Conservation (phyloP, 1,140 invertebrate species). For the Drosophila malerkotliana region DNA sequence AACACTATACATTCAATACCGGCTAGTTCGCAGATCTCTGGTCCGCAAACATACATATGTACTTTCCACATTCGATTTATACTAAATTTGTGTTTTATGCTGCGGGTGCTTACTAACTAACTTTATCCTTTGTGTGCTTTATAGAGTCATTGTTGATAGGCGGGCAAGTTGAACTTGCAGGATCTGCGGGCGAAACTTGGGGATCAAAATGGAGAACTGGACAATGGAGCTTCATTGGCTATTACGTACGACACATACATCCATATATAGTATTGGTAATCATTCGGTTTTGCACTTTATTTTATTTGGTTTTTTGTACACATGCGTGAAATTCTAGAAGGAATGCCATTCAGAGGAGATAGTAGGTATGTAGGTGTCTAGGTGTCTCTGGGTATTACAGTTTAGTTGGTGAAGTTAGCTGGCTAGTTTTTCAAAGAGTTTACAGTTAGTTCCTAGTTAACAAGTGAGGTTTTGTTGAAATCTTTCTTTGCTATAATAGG, state of each 20-base stretch:
- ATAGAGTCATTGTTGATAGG: slow-evolving; percentile 4
- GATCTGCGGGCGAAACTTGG: background rate
- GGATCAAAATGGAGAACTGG: slow-evolving; percentile 17
- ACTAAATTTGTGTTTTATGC: slow-evolving; percentile 39
- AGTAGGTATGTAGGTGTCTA: slow-evolving; percentile 16
- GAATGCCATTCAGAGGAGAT: slow-evolving; percentile 37
- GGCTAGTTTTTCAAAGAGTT: slow-evolving; percentile 69
- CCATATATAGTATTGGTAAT: slow-evolving; percentile 25
- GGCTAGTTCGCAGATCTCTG: slow-evolving; percentile 32
- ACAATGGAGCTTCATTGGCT: slow-evolving; percentile 21
- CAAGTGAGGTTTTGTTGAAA: slow-evolving; percentile 81
- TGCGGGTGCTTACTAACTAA: slow-evolving; percentile 40
- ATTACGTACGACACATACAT: slow-evolving; percentile 26
- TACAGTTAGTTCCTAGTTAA: slow-evolving; percentile 80
- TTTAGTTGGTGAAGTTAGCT: slow-evolving; percentile 46
- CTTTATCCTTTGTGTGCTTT: slow-evolving; percentile 44
- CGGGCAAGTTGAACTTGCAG: slow-evolving; percentile 39
- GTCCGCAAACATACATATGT: background rate
- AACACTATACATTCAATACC: slow-evolving; percentile 81
- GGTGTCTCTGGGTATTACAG: slow-evolving; percentile 49
- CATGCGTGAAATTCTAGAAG: slow-evolving; percentile 66
- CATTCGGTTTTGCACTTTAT: slow-evolving; percentile 65
- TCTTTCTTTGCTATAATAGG: slow-evolving; percentile 77
- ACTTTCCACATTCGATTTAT: slow-evolving; percentile 34
- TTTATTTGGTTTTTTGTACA: slow-evolving; percentile 72